Evolutionary conservation across 1,140 invertebrate species (phyloP).

Genomic region (Lerema accius): DNA sequence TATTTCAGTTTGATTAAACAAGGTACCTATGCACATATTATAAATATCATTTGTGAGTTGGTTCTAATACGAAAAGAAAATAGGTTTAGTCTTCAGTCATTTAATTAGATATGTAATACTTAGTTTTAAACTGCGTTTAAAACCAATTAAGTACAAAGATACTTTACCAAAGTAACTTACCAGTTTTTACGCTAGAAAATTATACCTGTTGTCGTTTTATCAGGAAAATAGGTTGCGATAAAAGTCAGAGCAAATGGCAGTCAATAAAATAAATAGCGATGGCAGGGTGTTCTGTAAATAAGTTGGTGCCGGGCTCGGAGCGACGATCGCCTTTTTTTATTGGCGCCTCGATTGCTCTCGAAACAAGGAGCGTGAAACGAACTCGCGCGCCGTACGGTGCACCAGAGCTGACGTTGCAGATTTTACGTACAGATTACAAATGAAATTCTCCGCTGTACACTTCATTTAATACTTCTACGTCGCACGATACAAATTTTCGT

Average conservation of each 20-base stretch:
- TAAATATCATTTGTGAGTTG: no score
- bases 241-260: constrained; percentile 80
- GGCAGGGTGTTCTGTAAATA: constrained; percentile 82
- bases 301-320: constrained; percentile 72
- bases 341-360: constrained; percentile 80
- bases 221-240: constrained; percentile 76
- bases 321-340: constrained; percentile 81
- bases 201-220: constrained; percentile 72
- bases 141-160: no score
- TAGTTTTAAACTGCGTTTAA: no score
- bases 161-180: no score
- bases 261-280: constrained; percentile 83
- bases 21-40: no score
- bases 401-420: constrained; percentile 69
- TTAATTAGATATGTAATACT: no score
- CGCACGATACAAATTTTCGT: not conserved
- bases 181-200: constrained; percentile 45
- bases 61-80: no score
- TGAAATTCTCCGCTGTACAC: constrained; percentile 58
- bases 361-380: constrained; percentile 71
- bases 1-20: no score
- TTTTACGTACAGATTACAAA: constrained; percentile 72
- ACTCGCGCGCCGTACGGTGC: constrained; percentile 48
- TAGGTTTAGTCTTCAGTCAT: no score
- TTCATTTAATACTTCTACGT: constrained; percentile 40